Base-by-base conservation (phyloP, 2,888 invertebrate species). In the Perizoma flavofasciatum region DNA sequence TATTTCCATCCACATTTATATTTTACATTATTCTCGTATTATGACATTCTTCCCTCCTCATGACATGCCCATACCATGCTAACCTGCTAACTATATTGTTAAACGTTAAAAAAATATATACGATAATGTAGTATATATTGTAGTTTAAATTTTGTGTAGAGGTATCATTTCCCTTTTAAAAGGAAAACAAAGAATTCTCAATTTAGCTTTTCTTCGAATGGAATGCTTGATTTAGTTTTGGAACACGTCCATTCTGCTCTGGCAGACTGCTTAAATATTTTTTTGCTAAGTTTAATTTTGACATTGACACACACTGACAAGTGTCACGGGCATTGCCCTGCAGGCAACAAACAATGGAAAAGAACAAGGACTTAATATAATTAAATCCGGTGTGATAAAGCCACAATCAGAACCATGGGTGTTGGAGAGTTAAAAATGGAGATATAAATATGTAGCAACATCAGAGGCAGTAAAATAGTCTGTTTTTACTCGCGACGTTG, bases 271-370 rank as follows among this genome's bases (percentile, higher is more conserved):
- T 45, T 6, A 32, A 7, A 32, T 32, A 37, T 37, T 37, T 37
- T 37, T 37, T 3, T 0, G n/a, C 34, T 59, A 37, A 43, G 45
- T 55, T 61, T 49, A 22, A 49, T 45, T 48, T 41, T 61, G 56
- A 56, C 61, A 61, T 61, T 61, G 61, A 53, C 49, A 56, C 41
- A 54, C 50, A 45, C 3, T 22, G 55, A 48, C 51, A 55, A 49
- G 41, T 48, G 10, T 44, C 44, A 51, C 35, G 49, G 40, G 39
- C 49, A 44, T 35, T 52, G 60, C 43, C 51, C 52, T 22, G 22
- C 22, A 1, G 3, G 22, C 22, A 32, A 34, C 43, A 51, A 43
- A 50, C 55, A 55, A 52, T 45, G 55, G 50, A 61, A 60, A 52
- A 55, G 22, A 46, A 46, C 46, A 34, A 22, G 35, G 34, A 44